These are phyloP conservation scores for Pseudomyrmex gracilis DNA, from an alignment of 1,140 invertebrate genomes.

Conservation along the genomic window DNA sequence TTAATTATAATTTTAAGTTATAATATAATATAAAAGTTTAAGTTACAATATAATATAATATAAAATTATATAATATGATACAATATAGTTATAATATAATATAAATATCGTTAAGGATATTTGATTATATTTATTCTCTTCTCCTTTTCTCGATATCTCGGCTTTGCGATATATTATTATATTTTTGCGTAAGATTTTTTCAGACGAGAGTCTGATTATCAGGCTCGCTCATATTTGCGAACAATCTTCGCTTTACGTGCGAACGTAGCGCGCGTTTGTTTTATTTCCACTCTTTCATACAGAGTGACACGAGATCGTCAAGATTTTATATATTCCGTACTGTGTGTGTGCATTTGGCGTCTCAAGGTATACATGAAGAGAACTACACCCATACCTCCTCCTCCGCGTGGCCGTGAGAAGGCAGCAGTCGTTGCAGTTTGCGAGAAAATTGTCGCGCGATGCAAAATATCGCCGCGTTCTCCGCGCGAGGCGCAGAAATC, in stretches of 20 bases:
- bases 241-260: background rate
- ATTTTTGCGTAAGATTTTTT: too few relatives aligned
- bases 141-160: too few relatives aligned
- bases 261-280: background rate
- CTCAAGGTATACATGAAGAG: conserved; percentile 28
- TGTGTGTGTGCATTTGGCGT: conserved; percentile 14
- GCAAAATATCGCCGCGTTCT: conserved; percentile 13
- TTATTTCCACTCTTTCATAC: background rate
- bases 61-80: too few relatives aligned
- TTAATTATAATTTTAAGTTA: too few relatives aligned
- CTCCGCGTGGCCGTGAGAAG: background rate
- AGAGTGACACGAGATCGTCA: background rate
- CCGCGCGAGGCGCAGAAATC: conserved; percentile 2
- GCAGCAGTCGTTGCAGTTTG: background rate
- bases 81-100: too few relatives aligned
- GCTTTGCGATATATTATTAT: too few relatives aligned
- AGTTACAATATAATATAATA: too few relatives aligned
- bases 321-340: conserved; percentile 29
- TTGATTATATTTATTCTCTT: conserved; percentile 2
- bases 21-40: too few relatives aligned
- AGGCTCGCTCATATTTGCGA: background rate
- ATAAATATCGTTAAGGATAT: background rate
- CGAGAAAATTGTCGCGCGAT: background rate
- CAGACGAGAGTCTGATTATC: background rate
- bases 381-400: background rate